phyloP scores from a whole-genome alignment of 2,113 vertebrate species.

The Okapia johnstoni region DNA sequence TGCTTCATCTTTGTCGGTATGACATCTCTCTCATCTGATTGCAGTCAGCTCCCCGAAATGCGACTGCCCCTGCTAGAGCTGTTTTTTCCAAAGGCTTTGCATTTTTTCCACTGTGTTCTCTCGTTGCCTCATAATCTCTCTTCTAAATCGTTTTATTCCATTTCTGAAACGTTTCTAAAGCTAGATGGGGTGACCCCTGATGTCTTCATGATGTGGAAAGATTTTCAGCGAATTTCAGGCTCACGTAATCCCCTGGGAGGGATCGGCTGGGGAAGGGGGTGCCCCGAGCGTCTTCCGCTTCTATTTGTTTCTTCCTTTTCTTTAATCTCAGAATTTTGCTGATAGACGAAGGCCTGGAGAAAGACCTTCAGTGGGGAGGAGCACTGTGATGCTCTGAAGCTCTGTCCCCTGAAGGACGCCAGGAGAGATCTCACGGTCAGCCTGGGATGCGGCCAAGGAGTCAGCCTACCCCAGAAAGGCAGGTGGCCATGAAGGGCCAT shows the following conservation, averaged over 20 bases:
- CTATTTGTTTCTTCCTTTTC: accelerated
- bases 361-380: accelerated
- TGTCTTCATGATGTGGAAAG: neutral
- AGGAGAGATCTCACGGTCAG: accelerated
- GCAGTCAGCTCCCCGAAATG: accelerated
- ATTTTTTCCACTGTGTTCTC: neutral
- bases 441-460: accelerated
- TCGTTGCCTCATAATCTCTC: neutral
- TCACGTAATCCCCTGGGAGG: accelerated
- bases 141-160: neutral
- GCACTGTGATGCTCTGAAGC: accelerated
- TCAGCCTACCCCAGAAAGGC: neutral
- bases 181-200: neutral
- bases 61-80: neutral
- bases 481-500: accelerated
- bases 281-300: neutral
- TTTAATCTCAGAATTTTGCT: accelerated
- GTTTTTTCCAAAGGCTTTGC: neutral
- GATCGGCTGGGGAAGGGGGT: accelerated
- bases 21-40: accelerated
- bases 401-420: neutral
- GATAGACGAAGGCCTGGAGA: neutral
- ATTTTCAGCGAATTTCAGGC: accelerated
- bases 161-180: neutral
- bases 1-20: neutral